Evolutionary conservation across 1,140 invertebrate genomes (phyloP).

Genomic region (Lordiphosa clarofinis): DNA sequence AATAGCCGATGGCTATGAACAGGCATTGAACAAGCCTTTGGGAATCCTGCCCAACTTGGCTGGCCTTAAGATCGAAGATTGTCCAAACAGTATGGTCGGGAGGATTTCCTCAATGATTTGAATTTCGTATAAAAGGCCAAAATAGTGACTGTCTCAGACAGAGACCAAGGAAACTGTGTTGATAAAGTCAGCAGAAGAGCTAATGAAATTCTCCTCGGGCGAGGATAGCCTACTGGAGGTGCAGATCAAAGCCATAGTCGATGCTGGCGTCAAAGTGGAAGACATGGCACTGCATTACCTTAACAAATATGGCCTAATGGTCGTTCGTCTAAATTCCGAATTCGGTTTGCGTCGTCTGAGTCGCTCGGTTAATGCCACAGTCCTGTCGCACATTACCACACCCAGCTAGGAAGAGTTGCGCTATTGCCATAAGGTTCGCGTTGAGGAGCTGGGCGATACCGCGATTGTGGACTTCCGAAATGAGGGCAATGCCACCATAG

Average conservation of each 20-base stretch:
- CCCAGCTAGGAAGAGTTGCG: conserved; percentile 96
- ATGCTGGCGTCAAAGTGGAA: conserved; percentile 96
- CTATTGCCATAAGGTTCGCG: conserved; percentile 92
- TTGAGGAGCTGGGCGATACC: conserved; percentile 98
- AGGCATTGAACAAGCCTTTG: conserved; percentile 92
- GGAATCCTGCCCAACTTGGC: conserved; percentile 91
- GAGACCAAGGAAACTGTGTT: conserved; percentile 99
- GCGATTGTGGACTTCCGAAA: conserved; percentile 94
- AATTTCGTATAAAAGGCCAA: conserved; percentile 90
- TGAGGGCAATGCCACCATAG: conserved; percentile 90
- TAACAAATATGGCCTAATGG: conserved; percentile 99
- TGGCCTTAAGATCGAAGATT: conserved; percentile 91
- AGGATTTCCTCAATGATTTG: conserved; percentile 93
- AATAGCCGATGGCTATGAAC: conserved; percentile 97
- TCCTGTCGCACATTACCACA: conserved; percentile 84
- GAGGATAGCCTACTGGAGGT: conserved; percentile 96
- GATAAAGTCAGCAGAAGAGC: conserved; percentile 97
- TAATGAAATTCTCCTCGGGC: conserved; percentile 95
- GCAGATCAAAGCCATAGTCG: conserved; percentile 96
- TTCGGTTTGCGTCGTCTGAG: conserved; percentile 97
- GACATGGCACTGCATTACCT: conserved; percentile 98
- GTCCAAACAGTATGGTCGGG: conserved; percentile 99
- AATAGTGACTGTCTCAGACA: conserved; percentile 96
- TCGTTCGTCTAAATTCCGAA: conserved; percentile 96
- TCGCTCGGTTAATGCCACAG: conserved; percentile 93